A percentile compares a stretch with the other conserved stretches of the same genome.
Conservation (phyloP, 2,888 invertebrate genomes). For the Drosophila nigricruria region DNA sequence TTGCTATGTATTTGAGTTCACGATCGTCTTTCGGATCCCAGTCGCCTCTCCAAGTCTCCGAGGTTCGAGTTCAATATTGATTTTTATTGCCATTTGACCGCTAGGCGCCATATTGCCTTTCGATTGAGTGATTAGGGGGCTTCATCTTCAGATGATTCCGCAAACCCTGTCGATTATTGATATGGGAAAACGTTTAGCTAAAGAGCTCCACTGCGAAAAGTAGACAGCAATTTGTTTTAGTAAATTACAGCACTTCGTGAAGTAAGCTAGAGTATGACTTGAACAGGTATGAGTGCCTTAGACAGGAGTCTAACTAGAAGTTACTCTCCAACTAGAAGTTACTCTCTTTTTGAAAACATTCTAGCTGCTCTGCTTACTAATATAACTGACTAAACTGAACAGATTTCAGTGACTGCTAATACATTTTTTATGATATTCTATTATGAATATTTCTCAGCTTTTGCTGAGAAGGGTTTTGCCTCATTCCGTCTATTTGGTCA, state of each 20-base stretch:
- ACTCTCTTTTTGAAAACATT: neutral
- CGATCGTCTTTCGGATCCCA: constrained; percentile 42
- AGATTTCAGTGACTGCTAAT: no score
- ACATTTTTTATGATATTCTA: no score
- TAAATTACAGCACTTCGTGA: constrained; percentile 18
- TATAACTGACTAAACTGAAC: no score
- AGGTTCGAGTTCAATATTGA: constrained; percentile 72
- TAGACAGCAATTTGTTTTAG: constrained; percentile 20
- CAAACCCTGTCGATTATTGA: constrained; percentile 48
- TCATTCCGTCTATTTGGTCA: neutral
- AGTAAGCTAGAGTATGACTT: neutral
- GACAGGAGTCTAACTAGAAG: neutral
- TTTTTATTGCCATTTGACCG: constrained; percentile 82
- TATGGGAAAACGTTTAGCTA: constrained; percentile 58
- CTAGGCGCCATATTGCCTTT: constrained; percentile 83
- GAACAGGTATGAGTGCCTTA: neutral
- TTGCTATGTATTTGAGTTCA: constrained; percentile 76
- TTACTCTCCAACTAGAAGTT: neutral
- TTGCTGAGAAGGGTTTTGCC: neutral
- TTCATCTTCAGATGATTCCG: constrained; percentile 27
- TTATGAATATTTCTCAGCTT: no score
- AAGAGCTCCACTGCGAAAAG: constrained; percentile 7
- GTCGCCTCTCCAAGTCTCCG: constrained; percentile 2
- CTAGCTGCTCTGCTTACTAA: no score
- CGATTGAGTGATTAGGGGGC: constrained; percentile 75